phyloP scores from a whole-genome alignment of 2,113 vertebrate species.

The Heloderma charlesbogerti region DNA sequence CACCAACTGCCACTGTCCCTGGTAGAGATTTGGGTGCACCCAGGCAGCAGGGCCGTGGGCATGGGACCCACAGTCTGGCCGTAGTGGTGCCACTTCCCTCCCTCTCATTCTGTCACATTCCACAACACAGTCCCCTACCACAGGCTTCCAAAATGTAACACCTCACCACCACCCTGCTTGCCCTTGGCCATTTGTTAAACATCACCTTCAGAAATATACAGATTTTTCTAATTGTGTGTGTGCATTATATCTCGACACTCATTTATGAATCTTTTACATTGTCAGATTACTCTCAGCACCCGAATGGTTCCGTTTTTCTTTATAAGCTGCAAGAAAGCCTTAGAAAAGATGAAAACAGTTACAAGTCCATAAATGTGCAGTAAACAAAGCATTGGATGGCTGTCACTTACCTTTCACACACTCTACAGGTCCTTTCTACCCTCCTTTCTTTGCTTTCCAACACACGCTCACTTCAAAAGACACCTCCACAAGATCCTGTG shows the following conservation, averaged over 20 bases:
- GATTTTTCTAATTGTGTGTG: slow-evolving; percentile 63
- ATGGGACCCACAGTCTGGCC: too few species aligned
- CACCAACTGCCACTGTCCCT: too few species aligned
- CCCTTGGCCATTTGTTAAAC: slow-evolving; percentile 60
- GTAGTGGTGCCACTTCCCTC: not conserved
- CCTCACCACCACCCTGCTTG: not conserved
- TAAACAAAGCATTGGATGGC: slow-evolving; percentile 14
- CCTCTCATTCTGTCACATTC: not conserved
- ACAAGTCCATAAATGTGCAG: slow-evolving; percentile 54
- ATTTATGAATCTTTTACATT: slow-evolving; percentile 73
- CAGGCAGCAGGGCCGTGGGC: too few species aligned
- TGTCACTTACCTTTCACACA: slow-evolving; percentile 7
- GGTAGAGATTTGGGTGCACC: too few species aligned
- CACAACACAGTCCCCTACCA: not conserved
- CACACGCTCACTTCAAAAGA: not conserved
- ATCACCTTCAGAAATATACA: slow-evolving; percentile 66
- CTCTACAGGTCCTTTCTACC: not conserved
- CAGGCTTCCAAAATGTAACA: slow-evolving; percentile 50
- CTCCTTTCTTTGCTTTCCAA: not conserved
- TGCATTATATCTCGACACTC: slow-evolving; percentile 60
- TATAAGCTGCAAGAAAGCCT: slow-evolving; percentile 72
- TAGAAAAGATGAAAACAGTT: slow-evolving; percentile 72
- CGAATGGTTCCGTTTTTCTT: slow-evolving; percentile 73
- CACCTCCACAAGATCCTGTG: not conserved
- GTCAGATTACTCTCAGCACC: slow-evolving; percentile 74